phyloP scores from a whole-genome alignment of 2,797 vertebrate species.

The Microctenopoma stevenorrisi region DNA sequence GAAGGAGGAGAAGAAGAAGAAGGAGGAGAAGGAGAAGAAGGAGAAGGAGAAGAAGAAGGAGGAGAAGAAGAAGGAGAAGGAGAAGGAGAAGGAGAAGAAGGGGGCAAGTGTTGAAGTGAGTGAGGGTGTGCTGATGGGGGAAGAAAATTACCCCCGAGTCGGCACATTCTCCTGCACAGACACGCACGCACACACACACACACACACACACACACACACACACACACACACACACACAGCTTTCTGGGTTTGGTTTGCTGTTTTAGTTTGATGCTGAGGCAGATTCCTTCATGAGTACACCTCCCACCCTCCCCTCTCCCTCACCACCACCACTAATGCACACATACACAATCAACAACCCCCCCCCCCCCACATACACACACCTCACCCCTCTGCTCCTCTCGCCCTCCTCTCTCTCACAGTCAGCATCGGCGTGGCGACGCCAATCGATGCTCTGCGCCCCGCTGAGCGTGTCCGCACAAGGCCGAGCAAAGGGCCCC shows the following conservation, averaged over 20 bases:
- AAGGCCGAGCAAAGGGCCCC: slow-evolving; percentile 81
- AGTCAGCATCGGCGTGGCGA: slow-evolving; percentile 84
- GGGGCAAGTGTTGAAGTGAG: slow-evolving; percentile 53
- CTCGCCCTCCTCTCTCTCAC: slow-evolving; percentile 78
- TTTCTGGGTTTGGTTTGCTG: slow-evolving; percentile 74
- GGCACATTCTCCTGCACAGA: slow-evolving; percentile 76
- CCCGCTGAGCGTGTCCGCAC: slow-evolving; percentile 85
- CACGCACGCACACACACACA: too few species aligned
- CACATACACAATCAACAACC: slow-evolving; percentile 33
- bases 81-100: slow-evolving; percentile 32
- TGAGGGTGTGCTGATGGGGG: slow-evolving; percentile 78
- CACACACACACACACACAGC: slow-evolving; percentile 57
- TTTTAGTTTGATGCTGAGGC: slow-evolving; percentile 85
- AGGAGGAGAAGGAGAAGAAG: too few species aligned
- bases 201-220: too few species aligned
- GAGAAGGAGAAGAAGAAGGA: too few species aligned
- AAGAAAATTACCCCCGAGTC: slow-evolving; percentile 79
- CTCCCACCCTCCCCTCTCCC: slow-evolving; percentile 30
- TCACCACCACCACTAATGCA: slow-evolving; percentile 22
- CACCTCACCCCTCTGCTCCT: slow-evolving; percentile 63
- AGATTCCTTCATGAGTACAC: slow-evolving; percentile 78
- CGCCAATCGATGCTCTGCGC: slow-evolving; percentile 86
- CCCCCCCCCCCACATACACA: neutral
- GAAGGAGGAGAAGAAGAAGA: too few species aligned
- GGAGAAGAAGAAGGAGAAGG: too few species aligned